A percentile compares a stretch with the other conserved stretches of the same genome.
These are phyloP conservation scores for Aphidius gifuensis DNA, from an alignment of 1,140 invertebrate species.

Conservation along the genomic window DNA sequence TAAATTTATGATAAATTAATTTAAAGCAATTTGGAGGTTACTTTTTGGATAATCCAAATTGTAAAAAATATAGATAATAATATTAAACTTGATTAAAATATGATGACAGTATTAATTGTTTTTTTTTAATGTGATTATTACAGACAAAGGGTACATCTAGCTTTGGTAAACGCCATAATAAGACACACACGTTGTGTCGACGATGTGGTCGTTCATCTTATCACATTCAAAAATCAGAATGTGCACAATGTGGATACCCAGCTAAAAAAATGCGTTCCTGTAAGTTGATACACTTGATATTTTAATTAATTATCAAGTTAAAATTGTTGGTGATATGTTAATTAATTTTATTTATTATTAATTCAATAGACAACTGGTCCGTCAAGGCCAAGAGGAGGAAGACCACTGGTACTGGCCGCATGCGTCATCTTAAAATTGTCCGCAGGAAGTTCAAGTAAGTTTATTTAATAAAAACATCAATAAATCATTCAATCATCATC, in stretches of 20 bases:
- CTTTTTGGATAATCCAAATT: too few species aligned
- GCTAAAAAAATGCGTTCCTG: slow-evolving; percentile 88
- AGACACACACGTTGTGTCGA: slow-evolving; percentile 97
- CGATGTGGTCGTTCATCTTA: slow-evolving; percentile 95
- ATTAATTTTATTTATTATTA: slow-evolving; percentile 6
- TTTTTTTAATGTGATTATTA: slow-evolving; percentile 42
- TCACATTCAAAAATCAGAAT: slow-evolving; percentile 97
- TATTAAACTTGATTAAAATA: too few species aligned
- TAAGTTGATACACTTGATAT: slow-evolving; percentile 62
- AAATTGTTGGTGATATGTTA: too few species aligned
- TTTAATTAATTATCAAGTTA: neutral
- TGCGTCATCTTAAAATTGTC: slow-evolving; percentile 91
- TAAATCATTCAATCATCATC: too few species aligned
- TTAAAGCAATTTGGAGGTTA: too few species aligned
- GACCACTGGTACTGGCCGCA: slow-evolving; percentile 97
- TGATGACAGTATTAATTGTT: too few species aligned
- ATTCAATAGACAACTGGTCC: slow-evolving; percentile 91
- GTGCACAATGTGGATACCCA: slow-evolving; percentile 97
- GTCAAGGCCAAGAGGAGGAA: slow-evolving; percentile 97
- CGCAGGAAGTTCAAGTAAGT: slow-evolving; percentile 62
- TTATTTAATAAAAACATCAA: neutral
- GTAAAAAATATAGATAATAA: too few species aligned
- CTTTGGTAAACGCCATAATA: slow-evolving; percentile 99
- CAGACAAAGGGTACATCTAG: slow-evolving; percentile 99
- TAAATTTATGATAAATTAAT: too few species aligned